phyloP scores from a whole-genome alignment of 2,113 vertebrate species.

The Nymphicus hollandicus region DNA sequence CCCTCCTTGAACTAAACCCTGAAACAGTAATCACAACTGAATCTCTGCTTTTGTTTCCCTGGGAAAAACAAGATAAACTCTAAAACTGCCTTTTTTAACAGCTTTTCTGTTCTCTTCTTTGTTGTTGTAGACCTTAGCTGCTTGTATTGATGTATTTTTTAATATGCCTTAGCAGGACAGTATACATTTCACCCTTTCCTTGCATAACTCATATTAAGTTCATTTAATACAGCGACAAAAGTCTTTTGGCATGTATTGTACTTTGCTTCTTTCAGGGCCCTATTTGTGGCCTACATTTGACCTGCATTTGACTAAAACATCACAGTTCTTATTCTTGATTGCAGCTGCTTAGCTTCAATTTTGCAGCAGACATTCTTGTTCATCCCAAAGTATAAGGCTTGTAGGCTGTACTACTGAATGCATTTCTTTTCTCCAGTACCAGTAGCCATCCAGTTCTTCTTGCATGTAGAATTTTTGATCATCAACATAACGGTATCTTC shows the following conservation, averaged over 20 bases:
- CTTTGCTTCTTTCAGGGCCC: not conserved
- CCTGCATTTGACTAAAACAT: not conserved
- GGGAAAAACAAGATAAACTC: not conserved
- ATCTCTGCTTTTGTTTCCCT: not conserved
- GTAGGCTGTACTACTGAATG: not conserved
- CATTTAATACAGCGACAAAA: not conserved
- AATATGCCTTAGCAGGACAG: not conserved
- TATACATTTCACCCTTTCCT: not conserved
- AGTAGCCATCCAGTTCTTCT: not conserved
- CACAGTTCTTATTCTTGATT: not conserved
- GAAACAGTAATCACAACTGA: not conserved
- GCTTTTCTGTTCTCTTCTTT: not conserved
- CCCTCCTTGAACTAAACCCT: not conserved
- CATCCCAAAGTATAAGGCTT: not conserved
- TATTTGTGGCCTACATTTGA: not conserved
- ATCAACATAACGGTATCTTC: not conserved
- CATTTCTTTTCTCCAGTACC: not conserved
- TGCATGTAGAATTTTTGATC: not conserved
- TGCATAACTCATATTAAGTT: not conserved
- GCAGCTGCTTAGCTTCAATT: not conserved
- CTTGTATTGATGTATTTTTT: not conserved
- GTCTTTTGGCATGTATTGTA: not conserved
- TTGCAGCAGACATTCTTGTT: not conserved
- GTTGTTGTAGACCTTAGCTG: not conserved
- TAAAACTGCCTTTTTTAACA: not conserved